Evolutionary conservation across 2,113 vertebrate genomes (phyloP).

Genomic region (Pitta sordida): DNA sequence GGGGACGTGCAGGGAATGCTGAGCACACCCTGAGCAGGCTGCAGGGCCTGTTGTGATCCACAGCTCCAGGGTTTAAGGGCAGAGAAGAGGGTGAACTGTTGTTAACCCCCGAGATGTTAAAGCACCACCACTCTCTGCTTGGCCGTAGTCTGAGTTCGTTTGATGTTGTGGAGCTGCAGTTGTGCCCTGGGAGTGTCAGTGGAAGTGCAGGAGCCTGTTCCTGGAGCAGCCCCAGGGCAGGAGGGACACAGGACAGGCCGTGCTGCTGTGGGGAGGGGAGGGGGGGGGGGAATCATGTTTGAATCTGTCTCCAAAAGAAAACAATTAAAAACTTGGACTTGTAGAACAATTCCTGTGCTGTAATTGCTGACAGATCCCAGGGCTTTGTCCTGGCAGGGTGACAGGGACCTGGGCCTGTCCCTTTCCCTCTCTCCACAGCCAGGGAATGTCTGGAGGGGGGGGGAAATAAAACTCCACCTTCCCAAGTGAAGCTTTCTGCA

Average conservation of each 20-base stretch:
- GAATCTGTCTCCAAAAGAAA: constrained; percentile 12
- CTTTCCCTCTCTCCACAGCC: not conserved
- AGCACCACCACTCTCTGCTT: not conserved
- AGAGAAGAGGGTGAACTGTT: not conserved
- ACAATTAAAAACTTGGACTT: not conserved
- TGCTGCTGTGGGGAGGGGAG: not conserved
- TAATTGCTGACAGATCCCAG: fast-evolving
- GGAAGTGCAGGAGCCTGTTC: not conserved
- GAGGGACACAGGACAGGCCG: fast-evolving
- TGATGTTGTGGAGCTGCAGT: not conserved
- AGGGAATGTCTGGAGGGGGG: fast-evolving
- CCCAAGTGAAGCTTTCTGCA: not conserved
- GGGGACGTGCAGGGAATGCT: not conserved
- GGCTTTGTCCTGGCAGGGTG: not conserved
- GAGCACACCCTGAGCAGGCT: not conserved
- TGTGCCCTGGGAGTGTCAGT: not conserved
- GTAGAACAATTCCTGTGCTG: not conserved
- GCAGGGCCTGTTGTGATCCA: fast-evolving
- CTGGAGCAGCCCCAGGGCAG: not conserved
- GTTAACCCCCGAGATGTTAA: not conserved
- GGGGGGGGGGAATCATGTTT: not conserved
- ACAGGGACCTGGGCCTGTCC: not conserved
- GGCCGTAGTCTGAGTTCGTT: not conserved
- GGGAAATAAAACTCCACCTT: not conserved
- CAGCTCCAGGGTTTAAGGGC: not conserved